phyloP scores from a whole-genome alignment of 2,113 vertebrate species.

The Mormyrus iriodes region DNA sequence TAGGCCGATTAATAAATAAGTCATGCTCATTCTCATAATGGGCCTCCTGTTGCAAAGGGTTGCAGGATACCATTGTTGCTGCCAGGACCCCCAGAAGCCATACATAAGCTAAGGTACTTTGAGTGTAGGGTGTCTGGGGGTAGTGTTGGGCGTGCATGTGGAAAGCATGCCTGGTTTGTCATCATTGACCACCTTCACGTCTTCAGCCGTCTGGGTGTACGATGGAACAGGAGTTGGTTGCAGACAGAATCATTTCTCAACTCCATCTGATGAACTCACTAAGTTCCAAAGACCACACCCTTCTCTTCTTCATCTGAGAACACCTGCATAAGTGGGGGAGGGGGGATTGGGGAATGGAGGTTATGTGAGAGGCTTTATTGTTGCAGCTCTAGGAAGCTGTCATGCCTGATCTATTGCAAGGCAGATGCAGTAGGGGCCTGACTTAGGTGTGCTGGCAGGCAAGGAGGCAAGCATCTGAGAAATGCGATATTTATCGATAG shows the following conservation, averaged over 20 bases:
- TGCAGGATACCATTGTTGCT: constrained; percentile 27
- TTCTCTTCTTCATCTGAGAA: constrained; percentile 39
- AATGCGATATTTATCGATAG: constrained; percentile 62
- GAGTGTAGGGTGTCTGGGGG: not conserved
- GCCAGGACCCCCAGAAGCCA: constrained; percentile 37
- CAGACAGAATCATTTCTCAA: not conserved
- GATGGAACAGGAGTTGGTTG: not conserved
- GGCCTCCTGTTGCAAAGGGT: constrained; percentile 41
- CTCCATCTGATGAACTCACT: constrained; percentile 15
- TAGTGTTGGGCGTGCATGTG: not conserved
- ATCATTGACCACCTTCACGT: too few species aligned
- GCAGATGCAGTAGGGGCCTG: constrained; percentile 47
- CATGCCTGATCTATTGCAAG: constrained; percentile 52
- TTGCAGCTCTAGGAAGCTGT: constrained; percentile 46
- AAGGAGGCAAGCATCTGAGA: constrained; percentile 55
- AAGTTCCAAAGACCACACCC: constrained; percentile 25
- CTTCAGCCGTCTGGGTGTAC: not conserved
- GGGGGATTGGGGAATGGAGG: constrained; percentile 28
- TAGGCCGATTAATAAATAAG: constrained; percentile 64
- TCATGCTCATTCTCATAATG: constrained; percentile 42
- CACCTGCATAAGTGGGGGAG: constrained; percentile 44
- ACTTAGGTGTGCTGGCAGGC: constrained; percentile 47
- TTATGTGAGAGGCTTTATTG: constrained; percentile 31
- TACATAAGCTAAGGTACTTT: constrained; percentile 50
- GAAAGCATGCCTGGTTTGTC: not conserved